phyloP scores from a whole-genome alignment of 2,888 invertebrate genomes.

The Entomobrya proxima region DNA sequence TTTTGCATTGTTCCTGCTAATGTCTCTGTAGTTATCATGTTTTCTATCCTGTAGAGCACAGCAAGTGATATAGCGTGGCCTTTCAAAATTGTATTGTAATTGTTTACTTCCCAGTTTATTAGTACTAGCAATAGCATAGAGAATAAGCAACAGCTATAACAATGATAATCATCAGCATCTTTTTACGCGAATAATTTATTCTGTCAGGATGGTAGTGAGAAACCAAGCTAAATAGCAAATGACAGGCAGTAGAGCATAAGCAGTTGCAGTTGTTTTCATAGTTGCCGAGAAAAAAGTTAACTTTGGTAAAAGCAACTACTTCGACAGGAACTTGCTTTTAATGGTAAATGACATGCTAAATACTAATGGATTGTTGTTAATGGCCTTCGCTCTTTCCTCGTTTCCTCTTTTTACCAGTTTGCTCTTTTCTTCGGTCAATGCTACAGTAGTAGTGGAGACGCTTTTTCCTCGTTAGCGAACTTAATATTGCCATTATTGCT shows the following conservation, averaged over 20 bases:
- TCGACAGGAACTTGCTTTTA: conserved; percentile 52
- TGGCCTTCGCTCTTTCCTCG: conserved; percentile 9
- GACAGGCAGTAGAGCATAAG: not conserved
- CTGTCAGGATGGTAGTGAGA: not conserved
- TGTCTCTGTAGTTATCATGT: not conserved
- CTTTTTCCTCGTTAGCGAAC: conserved; percentile 29
- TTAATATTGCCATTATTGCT: not conserved
- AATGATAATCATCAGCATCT: not conserved
- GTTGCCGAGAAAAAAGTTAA: not conserved
- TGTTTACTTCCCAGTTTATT: conserved; percentile 39
- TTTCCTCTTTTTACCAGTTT: not conserved
- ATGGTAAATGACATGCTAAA: conserved; percentile 63
- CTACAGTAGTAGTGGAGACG: not conserved
- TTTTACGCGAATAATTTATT: not conserved
- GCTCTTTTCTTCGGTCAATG: not conserved
- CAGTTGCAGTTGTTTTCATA: not conserved
- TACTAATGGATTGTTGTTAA: conserved; percentile 62
- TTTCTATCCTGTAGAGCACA: conserved; percentile 49
- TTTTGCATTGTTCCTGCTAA: not conserved
- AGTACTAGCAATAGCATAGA: not conserved
- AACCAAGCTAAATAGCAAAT: conserved; percentile 28
- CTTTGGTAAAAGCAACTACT: conserved; percentile 28
- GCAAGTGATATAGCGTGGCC: conserved; percentile 9
- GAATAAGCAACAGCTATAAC: conserved; percentile 6
- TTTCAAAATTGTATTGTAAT: conserved; percentile 37